These are phyloP conservation scores for Heteractis magnifica DNA, from an alignment of 92 coral and sea anemone genomes.

Conservation along the genomic window DNA sequence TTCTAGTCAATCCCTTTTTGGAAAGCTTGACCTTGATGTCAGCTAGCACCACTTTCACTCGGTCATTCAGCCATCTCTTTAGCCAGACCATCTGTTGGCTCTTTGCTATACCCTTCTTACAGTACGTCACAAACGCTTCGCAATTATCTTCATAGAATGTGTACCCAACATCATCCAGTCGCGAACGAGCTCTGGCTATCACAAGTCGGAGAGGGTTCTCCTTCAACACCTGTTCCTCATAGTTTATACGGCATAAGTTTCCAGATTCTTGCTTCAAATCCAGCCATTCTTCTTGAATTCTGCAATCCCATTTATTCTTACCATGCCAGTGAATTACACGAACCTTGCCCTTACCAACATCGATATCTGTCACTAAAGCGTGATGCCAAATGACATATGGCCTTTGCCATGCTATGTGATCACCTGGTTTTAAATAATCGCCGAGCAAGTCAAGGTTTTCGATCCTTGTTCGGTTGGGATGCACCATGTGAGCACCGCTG, in stretches of 20 bases:
- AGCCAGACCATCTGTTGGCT: conserved; percentile 39
- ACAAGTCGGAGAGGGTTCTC: conserved; percentile 37
- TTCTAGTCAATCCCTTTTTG: neutral
- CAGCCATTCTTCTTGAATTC: conserved; percentile 33
- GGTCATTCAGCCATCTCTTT: conserved; percentile 15
- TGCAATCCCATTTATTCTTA: neutral
- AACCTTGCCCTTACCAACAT: conserved; percentile 30
- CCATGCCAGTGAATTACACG: conserved; percentile 56
- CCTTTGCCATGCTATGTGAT: conserved; percentile 59
- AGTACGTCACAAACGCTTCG: conserved; percentile 42
- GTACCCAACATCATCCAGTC: conserved; percentile 35
- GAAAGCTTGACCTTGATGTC: neutral
- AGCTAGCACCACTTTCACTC: conserved; percentile 2
- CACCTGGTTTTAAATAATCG: conserved; percentile 57
- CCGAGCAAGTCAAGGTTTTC: conserved; percentile 18
- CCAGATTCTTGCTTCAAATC: conserved; percentile 25
- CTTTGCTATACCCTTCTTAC: conserved; percentile 35
- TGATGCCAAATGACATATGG: conserved; percentile 65
- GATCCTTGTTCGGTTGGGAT: conserved; percentile 37
- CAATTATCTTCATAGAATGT: conserved; percentile 37
- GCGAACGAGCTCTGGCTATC: conserved; percentile 49
- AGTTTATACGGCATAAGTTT: conserved; percentile 35
- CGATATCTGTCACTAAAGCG: conserved; percentile 56
- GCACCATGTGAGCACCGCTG: conserved; percentile 40
- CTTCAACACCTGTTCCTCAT: conserved; percentile 22